Evolutionary conservation across 2,113 vertebrate genomes (phyloP).

Genomic region (Halcyon senegalensis): DNA sequence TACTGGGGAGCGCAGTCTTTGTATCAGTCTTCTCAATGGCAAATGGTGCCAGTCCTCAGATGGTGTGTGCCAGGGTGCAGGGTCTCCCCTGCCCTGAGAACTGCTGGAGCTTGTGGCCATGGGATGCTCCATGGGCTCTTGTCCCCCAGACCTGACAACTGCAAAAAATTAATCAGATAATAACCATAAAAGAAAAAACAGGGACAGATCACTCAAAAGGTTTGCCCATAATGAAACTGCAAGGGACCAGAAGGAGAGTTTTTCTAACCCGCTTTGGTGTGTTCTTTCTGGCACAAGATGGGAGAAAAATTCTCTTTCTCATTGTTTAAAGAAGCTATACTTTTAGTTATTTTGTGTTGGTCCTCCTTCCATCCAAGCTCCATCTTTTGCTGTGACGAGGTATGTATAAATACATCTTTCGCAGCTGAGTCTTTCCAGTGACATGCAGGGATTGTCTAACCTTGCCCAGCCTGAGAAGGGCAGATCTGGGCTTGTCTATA

Average conservation of each 20-base stretch:
- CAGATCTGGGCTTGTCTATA: background rate
- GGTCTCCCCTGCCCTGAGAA: background rate
- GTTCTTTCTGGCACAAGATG: background rate
- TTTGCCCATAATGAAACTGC: background rate
- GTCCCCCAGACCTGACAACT: background rate
- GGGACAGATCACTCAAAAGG: background rate
- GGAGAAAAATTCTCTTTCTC: background rate
- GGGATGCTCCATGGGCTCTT: accelerated
- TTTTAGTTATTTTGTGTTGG: background rate
- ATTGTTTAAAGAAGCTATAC: background rate
- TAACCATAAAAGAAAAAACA: background rate
- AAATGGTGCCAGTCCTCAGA: background rate
- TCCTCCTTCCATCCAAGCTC: background rate
- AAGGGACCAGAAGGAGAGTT: accelerated
- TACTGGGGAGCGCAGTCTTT: background rate
- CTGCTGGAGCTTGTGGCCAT: background rate
- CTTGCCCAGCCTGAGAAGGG: background rate
- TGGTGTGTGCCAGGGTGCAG: background rate
- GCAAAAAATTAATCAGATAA: background rate
- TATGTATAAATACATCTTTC: background rate
- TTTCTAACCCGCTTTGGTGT: background rate
- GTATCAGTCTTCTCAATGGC: background rate
- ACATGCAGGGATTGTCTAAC: background rate
- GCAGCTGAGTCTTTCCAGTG: background rate
- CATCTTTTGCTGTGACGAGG: background rate